phyloP scores from a whole-genome alignment of 2,888 invertebrate species.

The Rosalia funebris region DNA sequence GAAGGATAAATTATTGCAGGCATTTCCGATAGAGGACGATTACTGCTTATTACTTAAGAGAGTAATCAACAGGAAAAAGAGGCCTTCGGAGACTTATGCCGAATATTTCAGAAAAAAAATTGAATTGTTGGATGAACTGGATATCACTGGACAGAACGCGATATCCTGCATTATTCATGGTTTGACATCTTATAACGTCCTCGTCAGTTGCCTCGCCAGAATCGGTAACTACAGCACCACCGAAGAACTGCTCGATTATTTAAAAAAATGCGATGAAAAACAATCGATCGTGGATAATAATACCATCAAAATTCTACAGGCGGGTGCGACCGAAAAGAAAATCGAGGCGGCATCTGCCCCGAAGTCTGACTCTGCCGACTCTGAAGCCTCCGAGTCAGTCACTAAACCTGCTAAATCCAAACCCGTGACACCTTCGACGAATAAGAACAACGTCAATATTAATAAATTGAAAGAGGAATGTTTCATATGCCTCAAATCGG shows the following conservation, averaged over 20 bases:
- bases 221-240: slow-evolving; percentile 4
- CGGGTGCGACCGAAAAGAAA: too few species aligned
- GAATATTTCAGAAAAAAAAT: background rate
- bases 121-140: background rate
- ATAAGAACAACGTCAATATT: too few species aligned
- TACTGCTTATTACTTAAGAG: background rate
- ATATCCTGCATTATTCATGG: slow-evolving; percentile 7
- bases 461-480: background rate
- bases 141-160: background rate
- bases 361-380: too few species aligned
- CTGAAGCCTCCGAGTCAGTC: background rate
- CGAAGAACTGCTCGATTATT: slow-evolving; percentile 4
- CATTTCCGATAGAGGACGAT: background rate
- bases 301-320: too few species aligned
- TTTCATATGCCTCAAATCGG: too few species aligned
- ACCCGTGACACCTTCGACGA: background rate
- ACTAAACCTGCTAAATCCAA: background rate
- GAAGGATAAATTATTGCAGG: slow-evolving; percentile 4
- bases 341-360: too few species aligned
- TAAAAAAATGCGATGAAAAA: slow-evolving; percentile 12
- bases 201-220: slow-evolving; percentile 12
- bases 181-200: background rate
- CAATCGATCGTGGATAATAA: background rate
- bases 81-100: background rate
- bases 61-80: slow-evolving; percentile 2